These are phyloP conservation scores for Leptopilina myrica DNA, from an alignment of 2,888 invertebrate species.

Conservation along the genomic window DNA sequence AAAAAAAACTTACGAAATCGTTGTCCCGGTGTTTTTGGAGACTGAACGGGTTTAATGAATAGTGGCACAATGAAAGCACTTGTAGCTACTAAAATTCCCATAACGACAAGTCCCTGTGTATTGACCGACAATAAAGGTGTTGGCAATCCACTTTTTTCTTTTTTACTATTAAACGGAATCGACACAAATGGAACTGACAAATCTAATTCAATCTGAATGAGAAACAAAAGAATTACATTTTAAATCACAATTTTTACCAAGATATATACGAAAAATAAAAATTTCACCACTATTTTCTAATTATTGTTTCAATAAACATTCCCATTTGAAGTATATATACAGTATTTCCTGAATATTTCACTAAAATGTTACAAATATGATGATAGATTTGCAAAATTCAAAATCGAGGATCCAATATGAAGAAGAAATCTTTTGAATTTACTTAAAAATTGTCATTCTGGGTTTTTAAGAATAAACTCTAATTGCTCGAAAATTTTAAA, in stretches of 20 bases:
- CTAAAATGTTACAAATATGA: no score
- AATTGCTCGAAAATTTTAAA: no score
- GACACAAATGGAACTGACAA: constrained; percentile 83
- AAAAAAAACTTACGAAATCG: not conserved
- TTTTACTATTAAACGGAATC: constrained; percentile 81
- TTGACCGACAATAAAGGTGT: constrained; percentile 81
- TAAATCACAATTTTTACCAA: no score
- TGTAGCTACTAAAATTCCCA: constrained; percentile 79
- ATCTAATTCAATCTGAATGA: constrained; percentile 81
- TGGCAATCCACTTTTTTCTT: constrained; percentile 70
- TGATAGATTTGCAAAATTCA: no score
- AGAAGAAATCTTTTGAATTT: no score
- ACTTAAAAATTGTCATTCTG: no score
- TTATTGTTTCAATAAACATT: constrained; percentile 17
- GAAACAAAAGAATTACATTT: not conserved
- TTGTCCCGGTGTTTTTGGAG: not conserved
- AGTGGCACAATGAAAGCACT: constrained; percentile 79
- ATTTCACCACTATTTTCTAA: not conserved
- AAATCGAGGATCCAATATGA: no score
- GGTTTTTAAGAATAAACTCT: no score
- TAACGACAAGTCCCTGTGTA: constrained; percentile 80
- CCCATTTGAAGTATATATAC: no score
- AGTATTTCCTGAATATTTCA: no score
- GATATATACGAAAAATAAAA: no score
- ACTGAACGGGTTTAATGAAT: constrained; percentile 56